Base-by-base conservation (phyloP, 2,888 invertebrate genomes). In the Lasioglossum malachurum region DNA sequence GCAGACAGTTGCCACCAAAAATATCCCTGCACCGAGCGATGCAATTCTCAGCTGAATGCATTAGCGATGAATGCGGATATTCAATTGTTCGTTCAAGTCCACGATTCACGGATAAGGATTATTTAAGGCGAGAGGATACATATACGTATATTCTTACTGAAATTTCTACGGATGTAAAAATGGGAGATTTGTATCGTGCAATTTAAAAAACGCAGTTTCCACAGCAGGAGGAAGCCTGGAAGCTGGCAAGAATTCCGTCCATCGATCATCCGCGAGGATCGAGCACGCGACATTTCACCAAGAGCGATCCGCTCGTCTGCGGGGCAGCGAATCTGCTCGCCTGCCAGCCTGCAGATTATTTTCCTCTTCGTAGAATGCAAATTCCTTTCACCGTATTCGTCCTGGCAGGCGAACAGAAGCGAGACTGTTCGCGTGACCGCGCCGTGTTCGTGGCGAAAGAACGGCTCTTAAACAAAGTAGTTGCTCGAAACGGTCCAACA, bases 371-470 rank as follows among this genome's bases (percentile, higher is more conserved):
- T 60, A 19, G 84, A 82, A 89, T 86, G 86, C 78, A 86, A 89
- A 89, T 89, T 44, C 49, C 41, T 69, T 46, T 14, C 57, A 8
- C 78, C 53, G 16, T n/a, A 19, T 60, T 49, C 31, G 38, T 27
- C 14, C 64, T 12, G 23, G 27, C 71, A 49, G 27, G 67, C 49
- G 27, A 44, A 46, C 23, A 76, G 74, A 69, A 84, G 83, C 75
- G 41, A 38, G 12, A 35, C 53, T 71, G 72, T 74, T 89, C 83
- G 90, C 89, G 90, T 89, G 89, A 89, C 84, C 83, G 53, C 74
- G 75, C 41, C 49, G 16, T 8, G 19, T 31, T 67, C 60, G 83
- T 60, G 57, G 75, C 76, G 78, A 81, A 86, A 88, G 76, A 78
- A 84, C 35, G 53, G 77, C 73, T 83, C 78, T 83, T 73, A 60